Evolutionary conservation across 2,797 vertebrate species (phyloP).

Genomic region (Hyperoplus lanceolatus): DNA sequence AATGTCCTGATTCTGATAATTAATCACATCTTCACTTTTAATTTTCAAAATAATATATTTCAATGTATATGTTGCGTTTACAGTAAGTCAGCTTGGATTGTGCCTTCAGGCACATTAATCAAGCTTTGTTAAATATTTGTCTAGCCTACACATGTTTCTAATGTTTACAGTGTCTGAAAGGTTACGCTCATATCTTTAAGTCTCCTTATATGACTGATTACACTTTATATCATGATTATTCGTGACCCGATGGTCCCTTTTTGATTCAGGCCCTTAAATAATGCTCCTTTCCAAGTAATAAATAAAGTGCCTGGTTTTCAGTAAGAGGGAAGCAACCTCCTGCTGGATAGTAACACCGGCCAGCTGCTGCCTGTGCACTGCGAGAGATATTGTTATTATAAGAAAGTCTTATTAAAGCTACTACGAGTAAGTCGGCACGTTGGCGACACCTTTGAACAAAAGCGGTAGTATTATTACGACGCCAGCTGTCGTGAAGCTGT

Average conservation of each 20-base stretch:
- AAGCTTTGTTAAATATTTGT: conserved; percentile 27
- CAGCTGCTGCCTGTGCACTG: background rate
- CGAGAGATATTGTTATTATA: conserved; percentile 17
- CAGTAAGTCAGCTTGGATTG: background rate
- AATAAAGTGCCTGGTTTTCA: conserved; percentile 66
- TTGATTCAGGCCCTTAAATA: conserved; percentile 18
- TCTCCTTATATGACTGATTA: conserved; percentile 29
- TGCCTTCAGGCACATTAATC: background rate
- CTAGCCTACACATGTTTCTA: background rate
- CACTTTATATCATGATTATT: conserved; percentile 32
- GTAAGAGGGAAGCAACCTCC: conserved; percentile 2
- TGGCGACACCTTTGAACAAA: no score
- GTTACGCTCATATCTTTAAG: background rate
- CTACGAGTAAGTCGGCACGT: no score
- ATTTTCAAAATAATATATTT: background rate
- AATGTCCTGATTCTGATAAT: background rate
- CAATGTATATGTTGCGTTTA: background rate
- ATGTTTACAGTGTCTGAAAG: background rate
- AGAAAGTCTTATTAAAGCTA: conserved; percentile 42
- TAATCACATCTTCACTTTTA: conserved; percentile 18
- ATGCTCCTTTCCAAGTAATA: conserved; percentile 36
- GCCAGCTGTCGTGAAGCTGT: no score
- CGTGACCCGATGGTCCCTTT: conserved; percentile 17
- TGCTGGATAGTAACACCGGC: conserved; percentile 18
- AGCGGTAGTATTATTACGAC: no score